These are phyloP conservation scores for Alentia gelatinosa DNA, from an alignment of 2,888 invertebrate species.

Conservation along the genomic window DNA sequence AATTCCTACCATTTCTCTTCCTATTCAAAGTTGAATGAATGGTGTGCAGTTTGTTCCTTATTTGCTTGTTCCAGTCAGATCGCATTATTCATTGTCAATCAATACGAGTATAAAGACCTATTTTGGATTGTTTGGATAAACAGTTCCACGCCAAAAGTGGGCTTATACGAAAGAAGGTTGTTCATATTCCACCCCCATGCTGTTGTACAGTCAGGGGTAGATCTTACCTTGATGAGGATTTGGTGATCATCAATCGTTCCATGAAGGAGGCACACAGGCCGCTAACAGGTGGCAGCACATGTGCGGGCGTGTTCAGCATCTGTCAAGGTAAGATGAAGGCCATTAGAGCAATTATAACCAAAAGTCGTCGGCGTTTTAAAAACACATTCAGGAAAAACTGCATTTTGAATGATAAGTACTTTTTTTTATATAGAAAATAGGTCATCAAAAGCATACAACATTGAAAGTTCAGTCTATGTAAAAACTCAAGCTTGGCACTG, in stretches of 20 bases:
- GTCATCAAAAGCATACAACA: no score
- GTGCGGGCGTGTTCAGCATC: slow-evolving; percentile 69
- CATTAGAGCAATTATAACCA: no score
- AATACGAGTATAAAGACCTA: background rate
- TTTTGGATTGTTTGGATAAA: background rate
- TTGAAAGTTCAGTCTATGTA: no score
- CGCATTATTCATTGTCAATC: background rate
- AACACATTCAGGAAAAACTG: no score
- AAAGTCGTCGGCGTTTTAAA: no score
- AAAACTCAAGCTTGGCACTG: no score
- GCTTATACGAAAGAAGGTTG: no score
- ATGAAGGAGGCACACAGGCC: slow-evolving; percentile 68
- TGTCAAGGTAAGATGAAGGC: no score
- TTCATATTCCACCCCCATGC: background rate
- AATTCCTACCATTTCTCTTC: no score
- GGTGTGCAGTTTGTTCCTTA: background rate
- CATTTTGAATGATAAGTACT: no score
- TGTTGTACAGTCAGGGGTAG: background rate
- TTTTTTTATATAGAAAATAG: no score
- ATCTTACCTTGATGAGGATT: background rate
- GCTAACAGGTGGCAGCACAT: slow-evolving; percentile 69
- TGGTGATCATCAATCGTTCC: slow-evolving; percentile 64
- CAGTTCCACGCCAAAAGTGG: background rate
- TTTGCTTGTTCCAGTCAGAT: background rate
- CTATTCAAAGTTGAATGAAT: no score